Base-by-base conservation (phyloP, 2,888 invertebrate genomes). In the Invenusta paracnida region DNA sequence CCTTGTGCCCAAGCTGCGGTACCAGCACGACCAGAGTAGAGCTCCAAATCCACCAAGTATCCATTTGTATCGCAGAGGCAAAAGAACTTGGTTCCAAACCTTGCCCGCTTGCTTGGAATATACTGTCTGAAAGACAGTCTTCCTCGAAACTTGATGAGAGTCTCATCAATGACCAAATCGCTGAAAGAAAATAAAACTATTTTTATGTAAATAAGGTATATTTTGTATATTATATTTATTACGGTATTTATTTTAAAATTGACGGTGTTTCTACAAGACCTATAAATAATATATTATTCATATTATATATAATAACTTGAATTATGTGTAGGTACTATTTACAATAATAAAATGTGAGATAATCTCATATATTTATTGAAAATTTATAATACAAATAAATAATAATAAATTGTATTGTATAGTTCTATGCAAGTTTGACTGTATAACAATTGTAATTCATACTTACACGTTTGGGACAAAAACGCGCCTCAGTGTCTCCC, bases 41-140 rank as follows among this genome's bases (percentile, higher is more conserved):
- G 48, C 17, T 48, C 48, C 5, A 48, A 11, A 17, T 48, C 48
- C 5, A 48, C 11, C 5, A 48, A 17, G 17, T 11, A 48, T 17
- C 5, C 48, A 11, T 81, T 81, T 11, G 81, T 27, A 25, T 81
- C 81, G n/a, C 81, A 81, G 5, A 81, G 81, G 29, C 81, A 81
- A 28, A 27, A 81, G 11, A 81, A 27, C 81, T 81, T 81, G 5
- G 29, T 81, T 81, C 81, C 81, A 28, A 28, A 81, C 81, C 29
- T 81, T 28, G 81, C 2, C n/a, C 81, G 81, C n/a, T 81, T 81
- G 25, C 5, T 81, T 81, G 81, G 81, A 81, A 81, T 81, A n/a
- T 81, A 81, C 81, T 81, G 81, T 81, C 81, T 81, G n/a, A 81
- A 81, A 81, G 27, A 28, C 25, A 27, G 81, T n/a, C 81, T 25